Conservation (phyloP, 2,888 invertebrate species). For the Caenorhabditis plicata region DNA sequence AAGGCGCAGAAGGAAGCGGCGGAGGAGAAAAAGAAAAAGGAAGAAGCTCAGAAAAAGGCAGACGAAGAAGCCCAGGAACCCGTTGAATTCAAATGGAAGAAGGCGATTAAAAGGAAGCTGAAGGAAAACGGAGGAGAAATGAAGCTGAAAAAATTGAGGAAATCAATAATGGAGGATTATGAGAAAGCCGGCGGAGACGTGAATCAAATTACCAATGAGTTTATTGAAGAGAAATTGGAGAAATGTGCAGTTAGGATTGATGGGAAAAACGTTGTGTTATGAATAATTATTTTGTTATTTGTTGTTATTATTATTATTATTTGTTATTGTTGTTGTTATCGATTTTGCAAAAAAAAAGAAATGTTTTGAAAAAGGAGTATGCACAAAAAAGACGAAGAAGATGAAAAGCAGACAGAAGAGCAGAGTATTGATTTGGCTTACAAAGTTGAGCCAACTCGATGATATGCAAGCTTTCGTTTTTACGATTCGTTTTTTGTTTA, state of each 20-base stretch:
- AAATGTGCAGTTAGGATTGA: slow-evolving; percentile 37
- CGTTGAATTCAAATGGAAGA: slow-evolving; percentile 50
- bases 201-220: slow-evolving; percentile 8
- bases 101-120: slow-evolving; percentile 48
- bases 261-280: slow-evolving; percentile 39
- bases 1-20: slow-evolving; percentile 20
- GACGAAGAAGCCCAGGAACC: slow-evolving; percentile 3
- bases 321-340: too few relatives aligned
- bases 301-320: too few relatives aligned
- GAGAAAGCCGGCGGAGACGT: slow-evolving; percentile 7
- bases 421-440: too few relatives aligned
- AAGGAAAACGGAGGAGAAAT: slow-evolving; percentile 49
- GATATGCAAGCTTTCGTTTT: too few relatives aligned
- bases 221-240: slow-evolving; percentile 40
- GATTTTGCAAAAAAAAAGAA: neutral
- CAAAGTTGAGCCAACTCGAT: too few relatives aligned
- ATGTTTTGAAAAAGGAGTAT: neutral
- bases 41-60: neutral
- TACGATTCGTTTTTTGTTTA: too few relatives aligned
- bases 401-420: neutral
- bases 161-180: slow-evolving; percentile 28
- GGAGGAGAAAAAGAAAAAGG: neutral
- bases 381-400: neutral
- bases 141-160: slow-evolving; percentile 40
- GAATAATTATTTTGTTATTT: too few relatives aligned